phyloP scores from a whole-genome alignment of 2,888 invertebrate genomes.

The Epinotia ramella region DNA sequence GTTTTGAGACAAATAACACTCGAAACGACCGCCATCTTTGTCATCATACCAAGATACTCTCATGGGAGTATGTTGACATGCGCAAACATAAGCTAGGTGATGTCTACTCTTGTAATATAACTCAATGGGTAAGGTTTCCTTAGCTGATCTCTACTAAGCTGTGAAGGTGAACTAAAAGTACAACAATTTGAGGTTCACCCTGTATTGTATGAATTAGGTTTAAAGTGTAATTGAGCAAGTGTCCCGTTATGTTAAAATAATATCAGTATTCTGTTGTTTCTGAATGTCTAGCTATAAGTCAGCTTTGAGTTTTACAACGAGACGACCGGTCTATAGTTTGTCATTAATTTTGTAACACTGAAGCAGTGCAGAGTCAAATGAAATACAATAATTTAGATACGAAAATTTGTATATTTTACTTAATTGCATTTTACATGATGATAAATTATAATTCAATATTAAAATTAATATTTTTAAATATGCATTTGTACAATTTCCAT shows the following conservation, averaged over 20 bases:
- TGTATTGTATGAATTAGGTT: not conserved
- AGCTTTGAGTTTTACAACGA: not conserved
- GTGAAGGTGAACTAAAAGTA: not conserved
- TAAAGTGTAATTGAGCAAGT: not conserved
- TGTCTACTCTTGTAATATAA: too few species aligned
- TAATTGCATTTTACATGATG: slow-evolving; percentile 84
- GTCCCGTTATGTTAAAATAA: slow-evolving; percentile 1
- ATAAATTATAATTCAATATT: slow-evolving; percentile 80
- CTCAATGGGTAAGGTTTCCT: not conserved
- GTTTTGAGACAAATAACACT: too few species aligned
- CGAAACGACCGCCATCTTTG: too few species aligned
- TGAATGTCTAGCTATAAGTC: not conserved
- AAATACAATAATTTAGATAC: slow-evolving; percentile 60
- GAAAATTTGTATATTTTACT: slow-evolving; percentile 84
- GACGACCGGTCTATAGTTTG: not conserved
- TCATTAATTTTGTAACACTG: slow-evolving; percentile 8
- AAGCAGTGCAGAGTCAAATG: slow-evolving; percentile 23
- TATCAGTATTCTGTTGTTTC: not conserved
- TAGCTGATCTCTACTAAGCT: not conserved
- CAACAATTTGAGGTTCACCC: not conserved
- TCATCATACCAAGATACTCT: too few species aligned
- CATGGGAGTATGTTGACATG: too few species aligned
- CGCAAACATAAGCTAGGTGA: too few species aligned
- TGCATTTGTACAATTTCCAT: slow-evolving; percentile 83
- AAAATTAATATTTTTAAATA: slow-evolving; percentile 79